Evolutionary conservation across 2,113 vertebrate species (phyloP), one percentile per base, ranked within the genome.

Genomic region (Coptodon bakossiorum): DNA sequence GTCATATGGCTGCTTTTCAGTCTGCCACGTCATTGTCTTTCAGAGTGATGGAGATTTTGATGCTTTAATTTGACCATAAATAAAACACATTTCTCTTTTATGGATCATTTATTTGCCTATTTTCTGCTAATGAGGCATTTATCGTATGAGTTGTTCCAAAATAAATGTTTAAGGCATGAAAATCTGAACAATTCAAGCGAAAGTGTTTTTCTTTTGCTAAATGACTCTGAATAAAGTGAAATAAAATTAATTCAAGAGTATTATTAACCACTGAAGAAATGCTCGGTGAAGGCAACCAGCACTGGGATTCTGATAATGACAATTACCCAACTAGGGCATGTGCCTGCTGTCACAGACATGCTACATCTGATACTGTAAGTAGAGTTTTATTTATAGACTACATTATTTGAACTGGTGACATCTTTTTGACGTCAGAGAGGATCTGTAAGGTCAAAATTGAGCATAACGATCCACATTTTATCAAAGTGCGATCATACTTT

Each of bases 91-190:
- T 83, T 34, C n/a, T 82, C 22, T 63, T 57, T 81, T 48, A 84
- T 86, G 76, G 31, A 14, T 50, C 19, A 78, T 87, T 84, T 84
- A 27, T 88, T 83, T 87, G 79, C 89, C 86, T 86, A 80, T 73
- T 82, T 87, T 73, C 2, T 57, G 16, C 40, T 83, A 87, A 91
- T 85, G 90, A 87, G 84, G 50, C 83, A 34, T 89, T 91, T 89
- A 88, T 54, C 12, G 81, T 90, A 83, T 81, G 19, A 83, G 88
- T 81, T 84, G 83, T 80, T 87, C 31, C 13, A 80, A 84, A 88
- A 87, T 81, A 59, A 85, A 48, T 76, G 17, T 76, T 57, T 40
- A 84, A 66, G 56, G 71, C 34, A 80, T 86, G 12, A 54, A 45
- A 81, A 83, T 76, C 27, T 53, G 6, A 68, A 80, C 66, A 52